A percentile compares a stretch with the other conserved stretches of the same genome.
Evolutionary conservation across 30 jellyfish, hydroid and myxozoan species (phyloP).

Genomic region (Cassiopea andromeda): DNA sequence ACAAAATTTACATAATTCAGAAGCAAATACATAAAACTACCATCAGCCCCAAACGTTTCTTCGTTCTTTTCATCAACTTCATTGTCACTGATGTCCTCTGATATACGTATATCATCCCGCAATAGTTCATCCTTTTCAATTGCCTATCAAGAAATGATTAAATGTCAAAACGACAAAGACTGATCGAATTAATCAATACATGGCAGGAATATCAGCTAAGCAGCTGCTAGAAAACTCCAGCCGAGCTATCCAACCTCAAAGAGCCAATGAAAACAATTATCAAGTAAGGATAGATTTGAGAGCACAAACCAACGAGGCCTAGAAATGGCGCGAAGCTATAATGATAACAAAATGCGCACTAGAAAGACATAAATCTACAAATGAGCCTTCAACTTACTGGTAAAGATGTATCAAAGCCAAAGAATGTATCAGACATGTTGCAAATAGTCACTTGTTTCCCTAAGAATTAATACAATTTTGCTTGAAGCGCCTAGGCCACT

Average conservation of each 20-base stretch:
- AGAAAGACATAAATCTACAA: not conserved
- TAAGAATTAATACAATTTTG: not conserved
- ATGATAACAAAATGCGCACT: not conserved
- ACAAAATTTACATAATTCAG: too few species aligned
- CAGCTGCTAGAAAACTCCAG: too few species aligned
- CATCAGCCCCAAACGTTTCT: conserved; percentile 45
- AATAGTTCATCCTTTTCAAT: conserved; percentile 4
- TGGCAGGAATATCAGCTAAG: not conserved
- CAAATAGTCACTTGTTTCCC: not conserved
- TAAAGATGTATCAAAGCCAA: conserved; percentile 55
- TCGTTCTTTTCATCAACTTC: conserved; percentile 38
- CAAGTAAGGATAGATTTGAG: too few species aligned
- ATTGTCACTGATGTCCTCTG: not conserved
- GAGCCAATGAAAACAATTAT: too few species aligned
- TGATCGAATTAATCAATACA: not conserved
- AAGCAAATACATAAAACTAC: not conserved
- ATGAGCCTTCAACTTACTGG: conserved; percentile 21
- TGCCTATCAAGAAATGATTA: conserved; percentile 10
- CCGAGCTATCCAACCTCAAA: too few species aligned
- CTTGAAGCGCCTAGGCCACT: conserved; percentile 23
- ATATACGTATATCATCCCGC: not conserved
- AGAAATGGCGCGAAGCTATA: not conserved
- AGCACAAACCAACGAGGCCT: not conserved
- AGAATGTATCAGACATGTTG: conserved; percentile 48
- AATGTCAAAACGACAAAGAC: too few species aligned